Conservation (phyloP, 2,113 vertebrate species). For the Rhizomys pruinosus region DNA sequence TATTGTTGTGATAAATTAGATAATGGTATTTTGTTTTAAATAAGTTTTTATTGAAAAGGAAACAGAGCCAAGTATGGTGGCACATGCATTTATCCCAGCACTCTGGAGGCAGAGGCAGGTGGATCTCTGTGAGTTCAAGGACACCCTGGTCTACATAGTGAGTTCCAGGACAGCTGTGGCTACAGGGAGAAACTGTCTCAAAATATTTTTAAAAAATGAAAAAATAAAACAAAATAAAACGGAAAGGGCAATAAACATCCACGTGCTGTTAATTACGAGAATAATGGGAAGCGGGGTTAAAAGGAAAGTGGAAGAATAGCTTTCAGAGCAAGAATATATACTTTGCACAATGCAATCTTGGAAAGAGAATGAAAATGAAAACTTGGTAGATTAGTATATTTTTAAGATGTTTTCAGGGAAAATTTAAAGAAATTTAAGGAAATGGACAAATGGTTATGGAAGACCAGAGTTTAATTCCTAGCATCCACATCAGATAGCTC, state of each 20-base stretch:
- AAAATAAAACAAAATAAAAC: neutral
- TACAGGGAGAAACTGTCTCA: too few species aligned
- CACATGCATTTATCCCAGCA: too few species aligned
- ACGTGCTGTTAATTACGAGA: neutral
- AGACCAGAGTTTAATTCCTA: neutral
- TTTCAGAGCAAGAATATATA: neutral
- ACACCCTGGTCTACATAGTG: too few species aligned
- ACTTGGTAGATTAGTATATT: neutral
- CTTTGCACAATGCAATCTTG: neutral
- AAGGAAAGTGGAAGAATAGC: neutral
- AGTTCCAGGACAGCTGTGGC: too few species aligned
- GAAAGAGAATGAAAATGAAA: neutral
- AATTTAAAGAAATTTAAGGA: neutral
- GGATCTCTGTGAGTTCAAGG: too few species aligned
- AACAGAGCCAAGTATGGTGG: too few species aligned
- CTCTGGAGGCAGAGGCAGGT: too few species aligned
- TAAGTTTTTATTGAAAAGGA: too few species aligned
- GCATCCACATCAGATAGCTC: neutral
- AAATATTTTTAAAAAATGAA: too few species aligned
- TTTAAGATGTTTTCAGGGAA: neutral
- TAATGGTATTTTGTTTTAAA: neutral
- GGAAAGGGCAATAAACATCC: neutral
- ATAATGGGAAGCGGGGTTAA: neutral
- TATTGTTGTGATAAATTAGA: neutral
- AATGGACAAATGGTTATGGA: neutral